Evolutionary conservation across 2,888 invertebrate species (phyloP).

Genomic region (Polydrusus cervinus): DNA sequence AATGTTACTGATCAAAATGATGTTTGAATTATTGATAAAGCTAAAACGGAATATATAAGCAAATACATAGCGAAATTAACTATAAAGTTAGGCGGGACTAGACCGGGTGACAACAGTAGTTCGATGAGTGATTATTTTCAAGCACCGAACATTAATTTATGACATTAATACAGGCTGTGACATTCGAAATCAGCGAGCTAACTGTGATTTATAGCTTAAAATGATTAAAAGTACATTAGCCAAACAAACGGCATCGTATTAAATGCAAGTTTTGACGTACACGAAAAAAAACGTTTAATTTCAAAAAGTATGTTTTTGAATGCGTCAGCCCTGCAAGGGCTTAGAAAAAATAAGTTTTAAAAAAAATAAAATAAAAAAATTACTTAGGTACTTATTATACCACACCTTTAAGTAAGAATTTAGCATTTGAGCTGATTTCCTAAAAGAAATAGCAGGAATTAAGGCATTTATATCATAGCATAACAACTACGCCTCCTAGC

Average conservation of each 20-base stretch:
- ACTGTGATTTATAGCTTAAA: slow-evolving; percentile 41
- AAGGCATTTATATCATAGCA: too few species aligned
- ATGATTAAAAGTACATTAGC: slow-evolving; percentile 49
- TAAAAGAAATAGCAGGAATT: too few species aligned
- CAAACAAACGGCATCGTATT: slow-evolving; percentile 2
- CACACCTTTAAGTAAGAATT: too few species aligned
- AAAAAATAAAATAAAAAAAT: too few species aligned
- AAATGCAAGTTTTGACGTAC: not conserved
- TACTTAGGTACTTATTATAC: too few species aligned
- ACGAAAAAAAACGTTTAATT: not conserved
- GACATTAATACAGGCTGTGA: slow-evolving; percentile 46
- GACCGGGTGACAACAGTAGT: slow-evolving; percentile 5
- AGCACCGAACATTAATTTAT: slow-evolving; percentile 32
- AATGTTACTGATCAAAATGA: not conserved
- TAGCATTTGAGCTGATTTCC: too few species aligned
- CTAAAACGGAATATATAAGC: not conserved
- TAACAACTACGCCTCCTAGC: too few species aligned
- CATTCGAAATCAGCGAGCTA: slow-evolving; percentile 43
- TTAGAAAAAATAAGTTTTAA: too few species aligned
- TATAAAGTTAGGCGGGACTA: slow-evolving; percentile 4
- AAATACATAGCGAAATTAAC: not conserved
- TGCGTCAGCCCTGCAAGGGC: too few species aligned
- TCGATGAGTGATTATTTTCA: slow-evolving; percentile 23
- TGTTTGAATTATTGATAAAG: too few species aligned
- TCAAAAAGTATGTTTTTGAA: too few species aligned